Conservation (phyloP, 2,797 vertebrate species). For the Acanthis flammea region DNA sequence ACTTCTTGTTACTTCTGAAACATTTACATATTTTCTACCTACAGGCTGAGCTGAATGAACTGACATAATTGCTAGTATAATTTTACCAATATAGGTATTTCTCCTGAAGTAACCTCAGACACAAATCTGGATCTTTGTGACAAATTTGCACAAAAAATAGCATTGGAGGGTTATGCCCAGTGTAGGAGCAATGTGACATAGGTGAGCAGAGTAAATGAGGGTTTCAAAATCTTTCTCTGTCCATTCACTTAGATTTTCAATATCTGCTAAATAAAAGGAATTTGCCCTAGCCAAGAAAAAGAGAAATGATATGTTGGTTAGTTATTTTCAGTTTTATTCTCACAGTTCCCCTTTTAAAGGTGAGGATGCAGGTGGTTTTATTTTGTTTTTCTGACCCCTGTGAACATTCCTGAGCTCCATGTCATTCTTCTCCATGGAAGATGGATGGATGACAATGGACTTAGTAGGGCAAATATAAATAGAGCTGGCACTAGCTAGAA, state of each 20-base stretch:
- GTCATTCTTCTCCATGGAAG: not conserved
- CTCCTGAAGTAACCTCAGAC: not conserved
- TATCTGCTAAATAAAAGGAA: not conserved
- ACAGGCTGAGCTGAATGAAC: not conserved
- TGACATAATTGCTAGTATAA: not conserved
- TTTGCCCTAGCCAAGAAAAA: not conserved
- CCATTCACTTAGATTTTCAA: not conserved
- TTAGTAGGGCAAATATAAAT: not conserved
- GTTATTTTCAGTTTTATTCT: not conserved
- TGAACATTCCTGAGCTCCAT: not conserved
- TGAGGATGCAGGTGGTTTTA: not conserved
- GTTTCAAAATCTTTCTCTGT: not conserved
- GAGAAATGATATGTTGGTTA: not conserved
- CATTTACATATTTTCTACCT: not conserved
- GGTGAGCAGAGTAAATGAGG: not conserved
- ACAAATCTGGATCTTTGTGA: not conserved
- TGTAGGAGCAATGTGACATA: not conserved
- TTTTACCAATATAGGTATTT: not conserved
- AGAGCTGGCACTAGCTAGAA: not conserved
- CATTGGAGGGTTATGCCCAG: not conserved
- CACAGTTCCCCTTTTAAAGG: not conserved
- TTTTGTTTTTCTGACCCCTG: not conserved
- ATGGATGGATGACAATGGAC: not conserved
- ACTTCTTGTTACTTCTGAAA: not conserved
- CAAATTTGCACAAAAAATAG: not conserved